These are phyloP conservation scores for Maniola hyperantus DNA, from an alignment of 2,888 invertebrate genomes.

Conservation along the genomic window DNA sequence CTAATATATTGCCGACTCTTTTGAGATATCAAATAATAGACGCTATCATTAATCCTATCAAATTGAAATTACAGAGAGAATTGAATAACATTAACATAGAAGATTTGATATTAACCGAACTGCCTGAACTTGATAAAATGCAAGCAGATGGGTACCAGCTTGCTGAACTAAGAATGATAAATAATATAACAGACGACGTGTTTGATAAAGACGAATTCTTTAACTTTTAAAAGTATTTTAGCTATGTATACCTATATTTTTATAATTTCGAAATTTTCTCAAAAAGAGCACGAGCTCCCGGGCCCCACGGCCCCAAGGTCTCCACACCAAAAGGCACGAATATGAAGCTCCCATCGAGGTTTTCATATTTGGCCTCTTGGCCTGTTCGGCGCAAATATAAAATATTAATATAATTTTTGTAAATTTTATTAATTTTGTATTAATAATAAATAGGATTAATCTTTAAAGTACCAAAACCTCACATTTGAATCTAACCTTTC, in stretches of 20 bases:
- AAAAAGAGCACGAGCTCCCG: no score
- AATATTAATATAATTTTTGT: no score
- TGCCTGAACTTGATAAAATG: slow-evolving; percentile 85
- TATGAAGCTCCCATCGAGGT: no score
- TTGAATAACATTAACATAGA: slow-evolving; percentile 89
- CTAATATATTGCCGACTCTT: slow-evolving; percentile 92
- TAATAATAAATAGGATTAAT: no score
- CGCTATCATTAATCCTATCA: slow-evolving; percentile 90
- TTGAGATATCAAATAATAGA: slow-evolving; percentile 94
- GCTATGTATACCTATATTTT: background rate
- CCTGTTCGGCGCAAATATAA: no score
- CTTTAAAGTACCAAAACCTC: no score
- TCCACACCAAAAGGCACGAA: no score
- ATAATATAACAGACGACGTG: slow-evolving; percentile 45
- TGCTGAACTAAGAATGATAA: slow-evolving; percentile 56
- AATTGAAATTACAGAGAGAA: slow-evolving; percentile 87
- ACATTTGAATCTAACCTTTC: no score
- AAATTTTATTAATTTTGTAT: no score
- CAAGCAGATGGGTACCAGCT: slow-evolving; percentile 73
- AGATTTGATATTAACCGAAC: slow-evolving; percentile 86
- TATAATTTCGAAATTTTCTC: no score
- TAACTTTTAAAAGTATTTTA: slow-evolving; percentile 58
- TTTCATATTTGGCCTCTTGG: no score
- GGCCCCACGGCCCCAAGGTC: no score
- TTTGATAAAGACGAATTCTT: slow-evolving; percentile 76